Percentiles rank a stretch among this genome's conserved stretches.
Conservation (phyloP, 1,140 invertebrate species). For the Trichoplusia ni region DNA sequence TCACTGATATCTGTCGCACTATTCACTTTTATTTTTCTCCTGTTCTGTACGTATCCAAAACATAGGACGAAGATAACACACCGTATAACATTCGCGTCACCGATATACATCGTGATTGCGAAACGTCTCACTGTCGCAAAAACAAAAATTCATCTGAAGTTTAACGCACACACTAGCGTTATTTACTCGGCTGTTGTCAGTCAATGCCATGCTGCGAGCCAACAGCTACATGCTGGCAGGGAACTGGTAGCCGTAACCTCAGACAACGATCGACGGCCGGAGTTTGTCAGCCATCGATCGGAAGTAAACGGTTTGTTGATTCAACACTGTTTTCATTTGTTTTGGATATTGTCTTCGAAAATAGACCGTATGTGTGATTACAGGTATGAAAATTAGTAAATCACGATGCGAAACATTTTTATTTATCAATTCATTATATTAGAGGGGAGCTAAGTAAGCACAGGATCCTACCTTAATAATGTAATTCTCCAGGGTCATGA, state of each 20-base stretch:
- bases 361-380: too few species aligned
- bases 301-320: background rate
- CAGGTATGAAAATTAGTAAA: too few species aligned
- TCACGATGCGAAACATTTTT: too few species aligned
- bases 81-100: constrained; percentile 23
- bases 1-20: constrained; percentile 23
- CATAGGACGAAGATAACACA: constrained; percentile 33
- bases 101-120: constrained; percentile 40
- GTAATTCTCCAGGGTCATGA: too few species aligned
- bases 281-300: background rate
- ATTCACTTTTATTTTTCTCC: constrained; percentile 18
- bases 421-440: too few species aligned
- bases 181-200: constrained; percentile 13
- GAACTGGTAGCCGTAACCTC: constrained; percentile 14
- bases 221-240: background rate
- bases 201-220: constrained; percentile 36
- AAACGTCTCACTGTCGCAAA: constrained; percentile 45
- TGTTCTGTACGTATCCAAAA: constrained; percentile 28
- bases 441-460: too few species aligned
- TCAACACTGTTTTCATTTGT: too few species aligned
- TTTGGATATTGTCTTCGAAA: too few species aligned
- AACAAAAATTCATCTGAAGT: constrained; percentile 29
- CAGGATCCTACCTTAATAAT: too few species aligned
- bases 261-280: constrained; percentile 1
- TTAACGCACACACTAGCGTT: constrained; percentile 1